Base-by-base conservation (phyloP, 1,140 invertebrate species). In the Trachelipus rathkii region DNA sequence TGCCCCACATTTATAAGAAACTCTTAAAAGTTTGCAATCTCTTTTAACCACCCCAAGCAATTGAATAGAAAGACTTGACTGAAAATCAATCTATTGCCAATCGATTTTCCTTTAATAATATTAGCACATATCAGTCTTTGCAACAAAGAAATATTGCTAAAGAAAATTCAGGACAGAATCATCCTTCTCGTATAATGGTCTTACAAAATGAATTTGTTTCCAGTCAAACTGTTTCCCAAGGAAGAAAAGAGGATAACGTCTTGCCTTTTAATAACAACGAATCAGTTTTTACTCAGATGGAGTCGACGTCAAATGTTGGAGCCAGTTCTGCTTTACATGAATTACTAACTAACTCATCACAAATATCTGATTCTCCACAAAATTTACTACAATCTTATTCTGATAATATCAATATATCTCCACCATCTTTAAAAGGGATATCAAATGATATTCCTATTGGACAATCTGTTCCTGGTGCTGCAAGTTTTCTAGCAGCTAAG, bases 261-360 rank as follows among this genome's bases (percentile, higher is more conserved):
- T 74, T 21, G 44, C 69, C 21, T 68, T 73, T 19, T 44, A 21
- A 24, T 68, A 76, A 76, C 74, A 76, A 21, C 70, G 44, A 44
- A 43, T 9, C 71, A 9, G 19, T 0, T 19, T 44, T 24, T 33
- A 19, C 76, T 45, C n/a, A 69, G 73, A 43, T 43, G 60, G 70
- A 46, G 44, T 45, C 74, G 66, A 19, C 53, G 46, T 53, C 68
- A 72, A 60, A 19, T 68, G 72, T 50, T 10, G 33, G 33, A 33
- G 70, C 77, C 10, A 78, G 71, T 6, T 78, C 77, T 44, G 77
- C 77, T n/a, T 45, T 78, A n/a, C 77, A 78, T 23, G 77, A 78
- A 44, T 24, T 78, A 44, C 50, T 78, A 11, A 43, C 75, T 19
- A 69, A 74, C n/a, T 78, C 77, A 11, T 74, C 77, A 11, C 72